Evolutionary conservation across 2,888 invertebrate species (phyloP).

Genomic region (Chirona hameri): DNA sequence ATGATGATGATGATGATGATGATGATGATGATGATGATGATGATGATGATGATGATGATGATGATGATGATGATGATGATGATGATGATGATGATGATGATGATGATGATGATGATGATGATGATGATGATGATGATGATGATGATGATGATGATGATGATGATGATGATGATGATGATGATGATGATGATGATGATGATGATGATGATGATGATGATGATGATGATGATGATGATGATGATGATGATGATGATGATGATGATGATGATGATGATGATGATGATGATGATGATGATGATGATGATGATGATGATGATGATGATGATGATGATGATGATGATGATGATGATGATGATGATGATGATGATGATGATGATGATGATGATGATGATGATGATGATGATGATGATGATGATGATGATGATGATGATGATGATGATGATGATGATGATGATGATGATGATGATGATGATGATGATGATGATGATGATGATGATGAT

Average conservation of each 20-base stretch:
- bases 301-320: conserved; percentile 22
- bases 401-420: conserved; percentile 22
- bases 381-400: conserved; percentile 22
- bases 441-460: conserved; percentile 22
- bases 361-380: conserved; percentile 22
- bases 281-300: conserved; percentile 22
- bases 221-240: conserved; percentile 22
- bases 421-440: conserved; percentile 22
- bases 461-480: conserved; percentile 22
- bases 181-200: conserved; percentile 22
- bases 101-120: conserved; percentile 22
- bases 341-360: conserved; percentile 22
- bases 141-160: conserved; percentile 22
- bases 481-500: conserved; percentile 22
- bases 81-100: conserved; percentile 22
- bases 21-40: conserved; percentile 22
- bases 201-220: conserved; percentile 22
- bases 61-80: conserved; percentile 22
- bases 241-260: conserved; percentile 22
- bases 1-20: conserved; percentile 22
- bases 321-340: conserved; percentile 22
- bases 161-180: conserved; percentile 22
- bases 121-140: conserved; percentile 22
- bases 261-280: conserved; percentile 22
- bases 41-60: conserved; percentile 22